Conservation (phyloP, 2,888 invertebrate genomes). For the Pelosia muscerda region DNA sequence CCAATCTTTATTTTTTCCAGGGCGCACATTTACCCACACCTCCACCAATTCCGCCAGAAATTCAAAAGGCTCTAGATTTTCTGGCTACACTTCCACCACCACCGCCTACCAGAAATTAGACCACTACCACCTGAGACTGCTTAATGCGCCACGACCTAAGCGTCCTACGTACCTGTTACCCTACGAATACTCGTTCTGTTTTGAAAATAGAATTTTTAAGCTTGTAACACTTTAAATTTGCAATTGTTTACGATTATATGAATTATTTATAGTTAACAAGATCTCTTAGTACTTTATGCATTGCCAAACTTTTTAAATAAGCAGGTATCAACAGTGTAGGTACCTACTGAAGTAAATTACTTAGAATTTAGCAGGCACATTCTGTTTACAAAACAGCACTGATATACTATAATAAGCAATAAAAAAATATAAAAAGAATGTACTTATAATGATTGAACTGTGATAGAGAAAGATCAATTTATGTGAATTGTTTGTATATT, state of each 20-base stretch:
- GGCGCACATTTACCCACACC: conserved; percentile 92
- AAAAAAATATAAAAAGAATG: conserved; percentile 72
- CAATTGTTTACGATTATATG: conserved; percentile 22
- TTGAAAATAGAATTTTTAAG: conserved; percentile 60
- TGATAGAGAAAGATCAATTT: conserved; percentile 77
- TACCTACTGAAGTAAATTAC: conserved; percentile 18
- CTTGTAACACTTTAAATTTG: conserved; percentile 9
- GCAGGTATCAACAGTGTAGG: conserved; percentile 13
- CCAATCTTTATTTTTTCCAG: conserved; percentile 71
- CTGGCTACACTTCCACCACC: conserved; percentile 89
- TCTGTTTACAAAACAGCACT: conserved; percentile 66
- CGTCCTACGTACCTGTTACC: conserved; percentile 54
- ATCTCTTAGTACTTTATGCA: conserved; percentile 36
- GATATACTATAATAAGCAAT: conserved; percentile 61
- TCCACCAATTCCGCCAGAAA: conserved; percentile 92
- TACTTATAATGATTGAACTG: conserved; percentile 78
- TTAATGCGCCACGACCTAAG: conserved; percentile 41
- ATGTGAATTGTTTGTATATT: conserved; percentile 69
- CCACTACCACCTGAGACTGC: conserved; percentile 20
- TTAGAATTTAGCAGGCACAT: conserved; percentile 35
- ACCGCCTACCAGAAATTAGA: conserved; percentile 66
- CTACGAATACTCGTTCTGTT: conserved; percentile 63
- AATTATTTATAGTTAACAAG: conserved; percentile 37
- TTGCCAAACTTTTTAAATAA: conserved; percentile 40
- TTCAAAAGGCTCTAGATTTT: conserved; percentile 91